Evolutionary conservation across 2,888 invertebrate genomes (phyloP).

Genomic region (Rotaria socialis): DNA sequence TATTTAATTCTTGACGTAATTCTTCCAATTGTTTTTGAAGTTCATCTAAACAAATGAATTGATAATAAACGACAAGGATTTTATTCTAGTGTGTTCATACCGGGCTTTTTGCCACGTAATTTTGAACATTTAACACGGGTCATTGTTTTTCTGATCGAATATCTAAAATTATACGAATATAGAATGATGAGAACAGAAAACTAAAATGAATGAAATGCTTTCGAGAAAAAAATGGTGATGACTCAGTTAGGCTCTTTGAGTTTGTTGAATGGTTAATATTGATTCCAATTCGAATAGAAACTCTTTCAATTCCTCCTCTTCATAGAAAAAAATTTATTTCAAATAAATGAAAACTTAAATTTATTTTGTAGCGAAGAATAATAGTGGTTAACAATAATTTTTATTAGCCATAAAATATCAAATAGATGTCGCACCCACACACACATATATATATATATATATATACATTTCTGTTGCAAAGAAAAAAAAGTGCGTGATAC

Average conservation of each 20-base stretch:
- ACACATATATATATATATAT: no score
- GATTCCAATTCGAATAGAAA: constrained; percentile 22
- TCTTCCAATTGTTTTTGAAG: constrained; percentile 27
- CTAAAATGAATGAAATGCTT: not conserved
- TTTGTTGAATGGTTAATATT: not conserved
- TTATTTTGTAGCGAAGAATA: not conserved
- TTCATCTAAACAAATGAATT: not conserved
- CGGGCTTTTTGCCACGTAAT: constrained; percentile 24
- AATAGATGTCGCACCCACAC: not conserved
- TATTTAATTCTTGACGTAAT: constrained; percentile 71
- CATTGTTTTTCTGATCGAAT: constrained; percentile 13
- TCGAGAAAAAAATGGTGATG: not conserved
- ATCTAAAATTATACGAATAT: not conserved
- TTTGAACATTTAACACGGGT: constrained; percentile 21
- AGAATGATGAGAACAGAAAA: not conserved
- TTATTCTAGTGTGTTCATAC: not conserved
- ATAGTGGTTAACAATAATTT: not conserved
- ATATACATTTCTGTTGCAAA: no score
- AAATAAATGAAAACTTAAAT: not conserved
- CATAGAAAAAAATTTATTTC: not conserved
- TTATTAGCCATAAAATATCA: not conserved
- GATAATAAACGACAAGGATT: not conserved
- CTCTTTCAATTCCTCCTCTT: not conserved
- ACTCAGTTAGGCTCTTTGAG: not conserved
- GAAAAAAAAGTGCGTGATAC: no score